These are phyloP conservation scores for Orchestes rusci DNA, from an alignment of 2,888 invertebrate species.

Conservation along the genomic window DNA sequence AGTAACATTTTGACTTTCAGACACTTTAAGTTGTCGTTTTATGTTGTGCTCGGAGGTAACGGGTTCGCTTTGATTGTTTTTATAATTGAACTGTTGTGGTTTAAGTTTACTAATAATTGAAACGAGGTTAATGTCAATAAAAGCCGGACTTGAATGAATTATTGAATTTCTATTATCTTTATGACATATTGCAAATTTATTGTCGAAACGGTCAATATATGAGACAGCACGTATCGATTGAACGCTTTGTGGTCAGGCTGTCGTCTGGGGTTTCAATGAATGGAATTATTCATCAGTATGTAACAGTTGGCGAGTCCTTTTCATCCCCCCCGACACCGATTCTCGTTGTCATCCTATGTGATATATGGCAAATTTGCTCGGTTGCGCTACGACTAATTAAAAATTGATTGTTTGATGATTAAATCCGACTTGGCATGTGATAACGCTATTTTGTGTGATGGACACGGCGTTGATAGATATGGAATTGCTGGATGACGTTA, in stretches of 20 bases:
- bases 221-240: constrained; percentile 15
- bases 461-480: too few relatives aligned
- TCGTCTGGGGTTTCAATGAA: constrained; percentile 18
- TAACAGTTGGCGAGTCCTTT: constrained; percentile 27
- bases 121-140: not conserved
- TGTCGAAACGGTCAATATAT: too few relatives aligned
- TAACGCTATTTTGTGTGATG: too few relatives aligned
- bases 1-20: constrained; percentile 17
- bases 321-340: constrained; percentile 27
- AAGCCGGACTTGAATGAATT: not conserved
- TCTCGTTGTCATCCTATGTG: constrained; percentile 25
- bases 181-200: too few relatives aligned
- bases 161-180: not conserved
- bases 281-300: constrained; percentile 21
- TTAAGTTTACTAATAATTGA: not conserved
- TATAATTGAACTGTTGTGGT: constrained; percentile 12
- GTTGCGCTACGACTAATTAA: constrained; percentile 14
- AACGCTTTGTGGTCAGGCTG: constrained; percentile 14
- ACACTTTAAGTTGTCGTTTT: constrained; percentile 20
- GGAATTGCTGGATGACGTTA: too few relatives aligned
- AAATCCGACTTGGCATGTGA: constrained; percentile 4
- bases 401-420: constrained; percentile 18
- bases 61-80: constrained; percentile 16
- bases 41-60: constrained; percentile 16
- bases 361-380: constrained; percentile 26